These are phyloP conservation scores for Hycleus cichorii DNA, from an alignment of 1,140 invertebrate species.

Conservation along the genomic window DNA sequence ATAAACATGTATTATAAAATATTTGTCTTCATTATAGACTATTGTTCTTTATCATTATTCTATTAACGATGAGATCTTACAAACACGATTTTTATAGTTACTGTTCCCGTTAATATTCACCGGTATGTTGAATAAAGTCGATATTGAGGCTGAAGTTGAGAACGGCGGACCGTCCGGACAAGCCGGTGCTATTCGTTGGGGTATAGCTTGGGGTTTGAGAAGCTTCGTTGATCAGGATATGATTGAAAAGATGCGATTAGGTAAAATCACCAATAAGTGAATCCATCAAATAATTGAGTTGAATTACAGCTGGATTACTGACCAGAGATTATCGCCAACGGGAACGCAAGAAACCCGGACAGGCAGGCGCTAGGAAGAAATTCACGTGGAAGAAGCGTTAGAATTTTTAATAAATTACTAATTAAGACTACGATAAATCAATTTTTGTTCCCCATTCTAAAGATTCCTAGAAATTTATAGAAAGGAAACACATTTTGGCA, in stretches of 20 bases:
- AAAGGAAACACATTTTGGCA: no score
- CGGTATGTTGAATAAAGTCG: constrained; percentile 67
- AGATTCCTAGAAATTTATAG: no score
- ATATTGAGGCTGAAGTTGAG: constrained; percentile 70
- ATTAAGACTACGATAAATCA: no score
- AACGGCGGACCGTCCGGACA: constrained; percentile 66
- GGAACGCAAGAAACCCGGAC: constrained; percentile 93
- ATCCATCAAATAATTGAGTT: neutral
- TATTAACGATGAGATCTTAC: no score
- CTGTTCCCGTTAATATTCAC: constrained; percentile 81
- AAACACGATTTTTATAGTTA: constrained; percentile 48
- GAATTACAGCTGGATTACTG: constrained; percentile 72
- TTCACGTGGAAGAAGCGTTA: constrained; percentile 90
- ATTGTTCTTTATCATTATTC: no score
- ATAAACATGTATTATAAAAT: no score
- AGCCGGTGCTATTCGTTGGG: constrained; percentile 79
- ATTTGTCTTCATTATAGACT: no score
- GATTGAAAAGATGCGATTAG: constrained; percentile 79
- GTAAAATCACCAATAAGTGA: constrained; percentile 42
- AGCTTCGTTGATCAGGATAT: constrained; percentile 73
- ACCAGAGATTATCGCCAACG: constrained; percentile 68
- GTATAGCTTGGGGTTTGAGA: constrained; percentile 67
- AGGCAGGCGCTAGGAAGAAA: constrained; percentile 83
- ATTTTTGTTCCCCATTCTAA: no score
- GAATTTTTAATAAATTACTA: neutral